Conservation (phyloP, 2,797 vertebrate genomes). For the Girardinus metallicus region DNA sequence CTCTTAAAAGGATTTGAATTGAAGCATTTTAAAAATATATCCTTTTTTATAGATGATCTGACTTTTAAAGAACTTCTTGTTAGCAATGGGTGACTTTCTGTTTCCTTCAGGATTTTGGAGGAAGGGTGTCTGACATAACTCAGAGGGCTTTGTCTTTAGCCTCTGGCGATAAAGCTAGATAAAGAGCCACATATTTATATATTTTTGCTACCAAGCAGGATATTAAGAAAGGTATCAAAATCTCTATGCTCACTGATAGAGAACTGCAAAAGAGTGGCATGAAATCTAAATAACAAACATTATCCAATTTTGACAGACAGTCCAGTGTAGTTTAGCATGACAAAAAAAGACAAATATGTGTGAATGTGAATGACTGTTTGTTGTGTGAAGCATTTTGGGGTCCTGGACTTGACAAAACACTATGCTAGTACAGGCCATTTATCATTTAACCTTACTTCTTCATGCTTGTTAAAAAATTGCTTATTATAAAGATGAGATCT, state of each 20-base stretch:
- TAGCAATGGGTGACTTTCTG: not conserved
- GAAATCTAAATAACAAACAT: not conserved
- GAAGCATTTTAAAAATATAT: not conserved
- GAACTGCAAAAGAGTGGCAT: not conserved
- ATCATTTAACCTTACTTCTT: not conserved
- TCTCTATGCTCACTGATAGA: not conserved
- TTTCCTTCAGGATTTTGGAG: not conserved
- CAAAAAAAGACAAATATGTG: not conserved
- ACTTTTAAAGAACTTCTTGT: not conserved
- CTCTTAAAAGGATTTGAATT: not conserved
- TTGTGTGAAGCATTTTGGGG: not conserved
- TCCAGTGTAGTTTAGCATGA: not conserved
- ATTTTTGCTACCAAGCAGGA: not conserved
- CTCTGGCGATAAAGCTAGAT: not conserved
- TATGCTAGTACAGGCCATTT: too few species aligned
- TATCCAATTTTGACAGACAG: not conserved
- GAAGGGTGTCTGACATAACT: not conserved
- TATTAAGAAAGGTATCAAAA: not conserved
- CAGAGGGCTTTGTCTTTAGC: not conserved
- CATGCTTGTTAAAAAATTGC: not conserved
- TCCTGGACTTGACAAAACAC: too few species aligned
- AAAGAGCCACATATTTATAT: not conserved
- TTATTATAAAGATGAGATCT: not conserved
- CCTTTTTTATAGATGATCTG: not conserved
- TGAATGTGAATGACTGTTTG: not conserved